Percentiles rank a stretch among this genome's conserved stretches.
Conservation (phyloP, 2,888 invertebrate species). For the Ptilodon capucinus region DNA sequence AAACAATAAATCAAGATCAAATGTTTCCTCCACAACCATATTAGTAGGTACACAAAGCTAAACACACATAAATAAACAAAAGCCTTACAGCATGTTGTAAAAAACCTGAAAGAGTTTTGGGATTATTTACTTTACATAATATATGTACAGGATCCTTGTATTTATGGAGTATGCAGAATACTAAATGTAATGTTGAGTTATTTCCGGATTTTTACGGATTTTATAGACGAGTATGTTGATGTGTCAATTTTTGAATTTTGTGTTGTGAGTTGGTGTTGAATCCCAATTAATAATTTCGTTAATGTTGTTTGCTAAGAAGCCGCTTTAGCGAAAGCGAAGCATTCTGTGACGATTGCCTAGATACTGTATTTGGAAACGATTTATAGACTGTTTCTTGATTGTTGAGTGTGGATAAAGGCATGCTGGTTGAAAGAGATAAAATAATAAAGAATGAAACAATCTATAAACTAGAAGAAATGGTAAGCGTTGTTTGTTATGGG, state of each 20-base stretch:
- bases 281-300: conserved; percentile 6
- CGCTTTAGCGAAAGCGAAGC: conserved; percentile 74
- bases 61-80: conserved; percentile 67
- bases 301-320: conserved; percentile 58
- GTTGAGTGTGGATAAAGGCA: conserved; percentile 41
- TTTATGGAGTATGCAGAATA: too few relatives aligned
- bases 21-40: conserved; percentile 62
- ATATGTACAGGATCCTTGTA: conserved; percentile 29
- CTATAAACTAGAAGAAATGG: conserved; percentile 61
- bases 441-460: conserved; percentile 62
- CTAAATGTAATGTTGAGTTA: too few relatives aligned
- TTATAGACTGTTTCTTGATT: conserved; percentile 59
- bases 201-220: conserved; percentile 68
- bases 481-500: conserved; percentile 52
- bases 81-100: conserved; percentile 51
- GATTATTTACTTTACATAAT: conserved; percentile 39
- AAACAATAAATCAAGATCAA: conserved; percentile 21
- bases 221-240: conserved; percentile 20
- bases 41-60: conserved; percentile 70
- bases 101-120: conserved; percentile 66
- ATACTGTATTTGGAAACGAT: conserved; percentile 18
- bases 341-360: conserved; percentile 32
- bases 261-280: conserved; percentile 28
- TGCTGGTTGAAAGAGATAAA: conserved; percentile 36
- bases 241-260: conserved; percentile 29